These are phyloP conservation scores for Horisme vitalbata DNA, from an alignment of 2,888 invertebrate genomes.

Conservation along the genomic window DNA sequence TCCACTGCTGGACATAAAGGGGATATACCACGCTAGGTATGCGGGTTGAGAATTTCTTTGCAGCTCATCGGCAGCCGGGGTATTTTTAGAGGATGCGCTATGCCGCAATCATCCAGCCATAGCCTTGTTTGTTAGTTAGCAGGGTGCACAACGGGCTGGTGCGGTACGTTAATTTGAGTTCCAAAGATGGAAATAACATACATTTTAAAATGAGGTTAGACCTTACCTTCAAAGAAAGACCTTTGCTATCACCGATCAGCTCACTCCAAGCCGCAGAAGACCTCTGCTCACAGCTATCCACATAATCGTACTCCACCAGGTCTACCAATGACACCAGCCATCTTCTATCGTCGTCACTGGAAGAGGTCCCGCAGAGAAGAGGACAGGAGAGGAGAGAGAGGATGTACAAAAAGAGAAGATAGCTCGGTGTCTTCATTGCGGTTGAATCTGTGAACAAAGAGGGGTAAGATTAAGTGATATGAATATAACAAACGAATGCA, in stretches of 20 bases:
- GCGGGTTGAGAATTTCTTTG: too few species aligned
- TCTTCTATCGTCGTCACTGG: slow-evolving; percentile 59
- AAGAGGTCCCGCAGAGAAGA: slow-evolving; percentile 59
- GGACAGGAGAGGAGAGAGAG: slow-evolving; percentile 54
- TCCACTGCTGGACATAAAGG: too few species aligned
- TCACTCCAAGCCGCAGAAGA: slow-evolving; percentile 70
- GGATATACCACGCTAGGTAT: too few species aligned
- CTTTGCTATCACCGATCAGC: slow-evolving; percentile 59
- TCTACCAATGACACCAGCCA: slow-evolving; percentile 68
- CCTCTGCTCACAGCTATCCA: slow-evolving; percentile 68
- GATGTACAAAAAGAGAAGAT: slow-evolving; percentile 55
- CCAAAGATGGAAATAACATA: too few species aligned
- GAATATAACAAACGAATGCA: too few species aligned
- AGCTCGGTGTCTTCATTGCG: slow-evolving; percentile 59
- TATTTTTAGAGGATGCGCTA: too few species aligned
- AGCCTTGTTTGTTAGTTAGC: too few species aligned
- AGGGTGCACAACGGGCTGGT: too few species aligned
- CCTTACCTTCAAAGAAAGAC: slow-evolving; percentile 58
- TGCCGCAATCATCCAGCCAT: too few species aligned
- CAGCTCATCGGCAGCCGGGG: too few species aligned
- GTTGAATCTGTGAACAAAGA: slow-evolving; percentile 48
- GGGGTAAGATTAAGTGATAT: not conserved
- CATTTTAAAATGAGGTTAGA: too few species aligned
- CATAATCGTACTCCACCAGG: slow-evolving; percentile 73
- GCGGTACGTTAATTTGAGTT: too few species aligned